Percentiles rank a stretch among this genome's conserved stretches.
These are phyloP conservation scores for Tarsius wallacei DNA, from an alignment of 2,797 vertebrate species.

Conservation along the genomic window DNA sequence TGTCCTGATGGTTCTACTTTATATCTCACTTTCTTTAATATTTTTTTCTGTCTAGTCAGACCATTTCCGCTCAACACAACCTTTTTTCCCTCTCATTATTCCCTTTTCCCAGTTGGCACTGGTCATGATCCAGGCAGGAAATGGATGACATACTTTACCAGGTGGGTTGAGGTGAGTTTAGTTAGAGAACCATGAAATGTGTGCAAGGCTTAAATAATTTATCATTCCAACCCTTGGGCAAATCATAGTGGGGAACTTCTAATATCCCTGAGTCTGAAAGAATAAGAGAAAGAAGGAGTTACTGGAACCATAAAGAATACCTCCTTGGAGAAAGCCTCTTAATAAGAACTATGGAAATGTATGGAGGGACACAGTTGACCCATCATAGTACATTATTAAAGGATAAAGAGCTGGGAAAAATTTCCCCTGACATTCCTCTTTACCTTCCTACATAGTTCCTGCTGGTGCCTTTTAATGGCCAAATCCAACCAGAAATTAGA, in stretches of 20 bases:
- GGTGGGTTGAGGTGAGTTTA: not conserved
- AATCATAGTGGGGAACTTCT: not conserved
- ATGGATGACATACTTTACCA: not conserved
- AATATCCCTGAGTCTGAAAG: not conserved
- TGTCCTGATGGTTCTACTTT: not conserved
- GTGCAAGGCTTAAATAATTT: not conserved
- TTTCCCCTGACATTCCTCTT: not conserved
- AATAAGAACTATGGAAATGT: not conserved
- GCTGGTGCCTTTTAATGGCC: not conserved
- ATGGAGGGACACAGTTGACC: not conserved
- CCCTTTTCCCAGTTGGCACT: not conserved
- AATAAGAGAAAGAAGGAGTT: not conserved
- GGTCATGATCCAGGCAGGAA: not conserved
- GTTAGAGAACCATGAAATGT: not conserved
- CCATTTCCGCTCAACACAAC: not conserved
- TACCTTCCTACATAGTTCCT: not conserved
- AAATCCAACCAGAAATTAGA: not conserved
- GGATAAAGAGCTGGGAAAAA: not conserved
- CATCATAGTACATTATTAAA: not conserved
- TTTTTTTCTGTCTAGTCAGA: not conserved
- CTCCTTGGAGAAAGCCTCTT: not conserved
- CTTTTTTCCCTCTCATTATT: not conserved
- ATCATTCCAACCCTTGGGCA: not conserved
- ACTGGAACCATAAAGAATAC: not conserved
- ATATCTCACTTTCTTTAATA: not conserved